Base-by-base conservation (phyloP, 2,113 vertebrate species). In the Crotalus horridus region DNA sequence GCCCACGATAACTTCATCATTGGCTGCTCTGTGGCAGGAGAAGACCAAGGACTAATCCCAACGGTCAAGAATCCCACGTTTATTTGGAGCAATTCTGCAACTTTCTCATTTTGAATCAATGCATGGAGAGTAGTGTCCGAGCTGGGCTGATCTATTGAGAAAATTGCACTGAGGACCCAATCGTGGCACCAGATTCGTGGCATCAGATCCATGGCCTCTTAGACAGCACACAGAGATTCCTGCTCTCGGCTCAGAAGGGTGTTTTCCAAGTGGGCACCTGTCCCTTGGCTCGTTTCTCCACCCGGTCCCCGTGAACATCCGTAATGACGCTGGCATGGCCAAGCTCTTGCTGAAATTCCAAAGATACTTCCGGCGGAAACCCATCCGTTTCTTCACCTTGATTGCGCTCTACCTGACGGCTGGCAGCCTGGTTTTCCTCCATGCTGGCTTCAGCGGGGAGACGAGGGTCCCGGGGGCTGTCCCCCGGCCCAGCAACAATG, bases 351-450 rank as follows among this genome's bases (percentile, higher is more conserved):
- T 99, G 88, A 99, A 98, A 95, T 98, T 99, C 96, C 99, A 99
- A 96, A 98, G 99, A 89, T 99, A 98, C 94, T 99, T 99, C 96
- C 98, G 98, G 94, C 97, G 99, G 91, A 99, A 97, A 93, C 99
- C 99, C 0, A 94, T 99, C 81, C 98, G 99, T 12, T 99, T 99
- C 97, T 98, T 99, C 94, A 98, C 98, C 3, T 98, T 99, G 95
- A 98, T 99, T 96, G 98, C 98, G 26, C 98, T 99, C 89, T 99
- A 99, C 97, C 96, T 99, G 97, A 98, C 98, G 0, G 99, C 99
- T 0, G 99, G 99, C 29, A 99, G 99, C 93, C 96, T 99, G 4
- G 98, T 99, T 87, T 99, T 99, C 96, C 98, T 99, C 13, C 99
- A 99, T 86, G 96, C 99, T 0, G 98, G 98, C 26, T 99, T 99